phyloP scores from a whole-genome alignment of 2,888 invertebrate genomes.

The Trichopria drosophilae region DNA sequence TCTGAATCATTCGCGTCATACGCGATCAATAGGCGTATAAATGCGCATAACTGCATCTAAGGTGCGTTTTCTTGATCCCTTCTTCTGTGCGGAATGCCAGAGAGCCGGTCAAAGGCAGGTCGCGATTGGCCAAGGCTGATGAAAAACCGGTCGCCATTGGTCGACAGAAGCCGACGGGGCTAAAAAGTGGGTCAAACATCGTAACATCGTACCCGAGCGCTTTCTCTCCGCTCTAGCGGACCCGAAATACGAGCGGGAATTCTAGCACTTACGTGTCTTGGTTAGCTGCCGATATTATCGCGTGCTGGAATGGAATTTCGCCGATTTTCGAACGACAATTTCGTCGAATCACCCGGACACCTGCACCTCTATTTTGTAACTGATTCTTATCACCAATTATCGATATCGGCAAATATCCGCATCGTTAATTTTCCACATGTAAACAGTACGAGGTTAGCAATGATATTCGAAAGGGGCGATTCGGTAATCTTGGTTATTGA shows the following conservation, averaged over 20 bases:
- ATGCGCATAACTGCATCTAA: conserved; percentile 41
- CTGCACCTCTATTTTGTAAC: too few relatives aligned
- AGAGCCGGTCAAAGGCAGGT: conserved; percentile 13
- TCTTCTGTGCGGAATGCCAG: conserved; percentile 8
- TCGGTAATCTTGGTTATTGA: too few relatives aligned
- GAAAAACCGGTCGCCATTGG: conserved; percentile 31
- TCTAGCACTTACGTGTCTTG: conserved; percentile 46
- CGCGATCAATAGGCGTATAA: conserved; percentile 30
- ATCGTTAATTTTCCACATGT: too few relatives aligned
- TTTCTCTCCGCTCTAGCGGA: conserved; percentile 56
- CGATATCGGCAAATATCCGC: too few relatives aligned
- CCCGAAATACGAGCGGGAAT: conserved; percentile 40
- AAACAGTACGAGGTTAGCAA: too few relatives aligned
- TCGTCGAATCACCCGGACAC: not conserved
- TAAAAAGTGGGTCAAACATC: conserved; percentile 48
- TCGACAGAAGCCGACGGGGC: conserved; percentile 36
- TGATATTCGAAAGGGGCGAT: too few relatives aligned
- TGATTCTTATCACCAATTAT: too few relatives aligned
- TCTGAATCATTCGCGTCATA: too few relatives aligned
- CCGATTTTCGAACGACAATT: conserved; percentile 3
- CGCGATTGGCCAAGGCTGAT: conserved; percentile 34
- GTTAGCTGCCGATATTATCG: too few relatives aligned
- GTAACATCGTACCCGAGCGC: conserved; percentile 48
- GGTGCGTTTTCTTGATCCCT: conserved; percentile 36
- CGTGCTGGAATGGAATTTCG: conserved; percentile 31